phyloP scores from a whole-genome alignment of 2,113 vertebrate species.

The Entomyzon cyanotis region DNA sequence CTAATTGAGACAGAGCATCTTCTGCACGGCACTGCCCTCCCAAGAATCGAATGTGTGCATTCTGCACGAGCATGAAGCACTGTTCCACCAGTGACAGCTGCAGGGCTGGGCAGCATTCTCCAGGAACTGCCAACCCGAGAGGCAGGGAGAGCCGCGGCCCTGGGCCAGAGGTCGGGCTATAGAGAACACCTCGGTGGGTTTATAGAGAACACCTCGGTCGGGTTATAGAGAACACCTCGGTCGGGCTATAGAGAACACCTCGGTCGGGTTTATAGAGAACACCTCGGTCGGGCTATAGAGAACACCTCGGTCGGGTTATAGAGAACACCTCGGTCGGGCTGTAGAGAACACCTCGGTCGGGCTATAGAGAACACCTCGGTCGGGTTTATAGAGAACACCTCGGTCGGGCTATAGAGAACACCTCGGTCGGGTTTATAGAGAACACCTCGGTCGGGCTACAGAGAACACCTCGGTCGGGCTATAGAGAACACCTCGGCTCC shows the following conservation, averaged over 20 bases:
- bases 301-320: neutral
- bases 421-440: no score
- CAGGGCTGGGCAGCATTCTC: neutral
- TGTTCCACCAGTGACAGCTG: rapidly evolving
- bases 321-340: neutral
- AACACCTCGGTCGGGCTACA: neutral
- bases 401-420: neutral
- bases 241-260: no score
- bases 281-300: no score
- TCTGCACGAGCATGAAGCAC: rapidly evolving
- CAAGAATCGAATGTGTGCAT: rapidly evolving
- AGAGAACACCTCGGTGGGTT: no score
- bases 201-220: no score
- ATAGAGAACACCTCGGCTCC: no score
- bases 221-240: neutral
- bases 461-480: no score
- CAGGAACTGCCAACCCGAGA: rapidly evolving
- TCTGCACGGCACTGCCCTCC: neutral
- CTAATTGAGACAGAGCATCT: neutral
- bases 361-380: no score
- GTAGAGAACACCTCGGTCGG: no score
- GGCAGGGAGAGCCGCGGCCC: neutral
- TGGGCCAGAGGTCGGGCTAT: neutral
- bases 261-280: neutral
- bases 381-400: neutral